Percentiles rank a stretch among this genome's conserved stretches.
These are phyloP conservation scores for Melinaea menophilus DNA, from an alignment of 2,888 invertebrate genomes.

Conservation along the genomic window DNA sequence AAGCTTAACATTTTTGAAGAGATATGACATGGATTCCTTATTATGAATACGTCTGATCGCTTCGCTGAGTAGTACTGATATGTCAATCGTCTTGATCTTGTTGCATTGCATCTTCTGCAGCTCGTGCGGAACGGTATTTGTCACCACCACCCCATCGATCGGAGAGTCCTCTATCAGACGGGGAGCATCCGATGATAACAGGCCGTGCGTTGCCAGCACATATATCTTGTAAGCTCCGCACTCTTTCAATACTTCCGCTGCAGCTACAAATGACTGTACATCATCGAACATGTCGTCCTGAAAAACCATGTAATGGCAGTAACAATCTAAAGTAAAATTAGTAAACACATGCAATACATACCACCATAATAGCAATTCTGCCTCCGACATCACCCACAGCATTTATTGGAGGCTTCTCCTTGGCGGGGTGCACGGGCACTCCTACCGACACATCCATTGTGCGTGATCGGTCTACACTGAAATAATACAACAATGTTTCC, in stretches of 20 bases:
- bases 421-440: slow-evolving; percentile 93
- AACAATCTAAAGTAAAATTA: background rate
- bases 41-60: slow-evolving; percentile 99
- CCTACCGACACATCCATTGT: slow-evolving; percentile 95
- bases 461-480: slow-evolving; percentile 79
- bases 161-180: slow-evolving; percentile 96
- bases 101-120: slow-evolving; percentile 99
- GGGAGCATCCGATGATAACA: slow-evolving; percentile 97
- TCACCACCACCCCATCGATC: slow-evolving; percentile 99
- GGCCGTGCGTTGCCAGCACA: slow-evolving; percentile 97
- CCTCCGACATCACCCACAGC: slow-evolving; percentile 99
- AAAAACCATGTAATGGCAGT: slow-evolving; percentile 17
- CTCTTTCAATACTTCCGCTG: slow-evolving; percentile 97
- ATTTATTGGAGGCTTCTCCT: slow-evolving; percentile 99
- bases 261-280: slow-evolving; percentile 97
- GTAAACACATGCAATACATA: slow-evolving; percentile 77
- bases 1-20: slow-evolving; percentile 97
- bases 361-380: slow-evolving; percentile 99
- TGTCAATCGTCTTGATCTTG: slow-evolving; percentile 99
- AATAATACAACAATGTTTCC: slow-evolving; percentile 16
- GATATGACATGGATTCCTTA: slow-evolving; percentile 99
- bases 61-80: slow-evolving; percentile 96
- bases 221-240: slow-evolving; percentile 99
- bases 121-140: slow-evolving; percentile 99
- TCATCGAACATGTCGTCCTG: slow-evolving; percentile 99